Base-by-base conservation (phyloP, 2,113 vertebrate genomes). In the Galbula dea region DNA sequence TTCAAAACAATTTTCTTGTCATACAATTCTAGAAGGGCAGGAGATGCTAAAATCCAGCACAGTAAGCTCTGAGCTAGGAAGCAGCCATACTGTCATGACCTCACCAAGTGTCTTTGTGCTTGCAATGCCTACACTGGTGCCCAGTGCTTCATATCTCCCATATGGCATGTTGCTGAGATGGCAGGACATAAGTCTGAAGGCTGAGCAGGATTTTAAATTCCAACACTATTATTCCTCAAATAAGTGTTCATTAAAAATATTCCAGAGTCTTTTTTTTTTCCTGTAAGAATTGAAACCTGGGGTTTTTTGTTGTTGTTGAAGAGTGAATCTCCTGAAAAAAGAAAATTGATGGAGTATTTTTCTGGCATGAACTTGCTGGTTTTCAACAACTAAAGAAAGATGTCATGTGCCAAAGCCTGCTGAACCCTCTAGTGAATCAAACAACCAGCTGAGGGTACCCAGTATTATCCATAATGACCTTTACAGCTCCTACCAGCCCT, bases 31-130 rank as follows among this genome's bases (percentile, higher is more conserved):
- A 55, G 48, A 12, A 82, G 49, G 19, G 32, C 29, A 76, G 41
- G 26, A 45, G 27, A 51, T 54, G 15, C 32, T 73, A 24, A 81
- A 83, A 92, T 48, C 13, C 51, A 62, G 21, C 8, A 27, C 0
- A 0, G 3, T 19, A 66, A 54, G 19, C 36, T 61, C 46, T 1
- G 2, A 5, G n/a, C 9, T 26, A 73, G 49, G 59, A 32, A 58
- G 27, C 13, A 52, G 75, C 39, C 2, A 0, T 15, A 1, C 45
- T 79, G 23, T 9, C 71, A 6, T 0, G 0, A 58, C 49, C 63
- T 76, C 69, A 39, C 19, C 48, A 41, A 55, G 74, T 10, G 15
- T 34, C 39, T 57, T 74, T 7, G 11, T 11, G 2, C 15, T 39
- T 49, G 32, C 45, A 30, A 6, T 41, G 52, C 37, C 84, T 63